Conservation (phyloP, 2,113 vertebrate species). For the Hippoglossus stenolepis region DNA sequence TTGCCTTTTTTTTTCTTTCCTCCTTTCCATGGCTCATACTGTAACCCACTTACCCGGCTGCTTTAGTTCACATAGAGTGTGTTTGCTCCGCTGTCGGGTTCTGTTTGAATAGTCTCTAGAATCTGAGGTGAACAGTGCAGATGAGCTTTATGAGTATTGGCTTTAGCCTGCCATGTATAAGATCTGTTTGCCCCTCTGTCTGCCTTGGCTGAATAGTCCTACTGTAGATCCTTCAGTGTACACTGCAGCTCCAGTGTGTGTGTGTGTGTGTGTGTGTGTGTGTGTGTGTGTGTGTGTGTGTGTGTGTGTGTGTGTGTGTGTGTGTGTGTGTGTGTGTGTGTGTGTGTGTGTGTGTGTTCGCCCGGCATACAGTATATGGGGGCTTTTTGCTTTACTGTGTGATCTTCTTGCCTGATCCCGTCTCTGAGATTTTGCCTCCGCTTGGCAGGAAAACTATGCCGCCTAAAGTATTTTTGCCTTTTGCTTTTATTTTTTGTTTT, state of each 20-base stretch:
- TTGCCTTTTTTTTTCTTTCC: neutral
- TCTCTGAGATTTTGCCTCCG: slow-evolving; percentile 7
- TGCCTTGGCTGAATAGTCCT: slow-evolving; percentile 32
- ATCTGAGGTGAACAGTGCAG: slow-evolving; percentile 1
- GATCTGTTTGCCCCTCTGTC: slow-evolving; percentile 36
- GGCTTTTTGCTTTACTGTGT: slow-evolving; percentile 32
- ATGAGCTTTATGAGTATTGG: neutral
- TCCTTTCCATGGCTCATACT: neutral
- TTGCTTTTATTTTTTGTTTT: neutral
- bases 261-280: neutral
- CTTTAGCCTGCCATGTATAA: slow-evolving; percentile 18
- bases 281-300: too few relatives aligned
- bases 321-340: neutral
- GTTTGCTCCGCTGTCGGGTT: slow-evolving; percentile 2
- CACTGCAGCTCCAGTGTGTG: neutral
- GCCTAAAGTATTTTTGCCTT: neutral
- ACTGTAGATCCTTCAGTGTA: slow-evolving; percentile 35
- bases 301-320: slow-evolving; percentile 26
- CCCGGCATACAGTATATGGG: neutral
- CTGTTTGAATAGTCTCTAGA: neutral
- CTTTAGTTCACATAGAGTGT: neutral
- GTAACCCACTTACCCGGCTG: neutral
- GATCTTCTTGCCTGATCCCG: slow-evolving; percentile 32
- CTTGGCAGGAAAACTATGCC: neutral
- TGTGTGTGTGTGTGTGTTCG: slow-evolving; percentile 12